Percentiles rank a stretch among this genome's conserved stretches.
Evolutionary conservation across 2,888 invertebrate species (phyloP).

Genomic region (Hyalella azteca): DNA sequence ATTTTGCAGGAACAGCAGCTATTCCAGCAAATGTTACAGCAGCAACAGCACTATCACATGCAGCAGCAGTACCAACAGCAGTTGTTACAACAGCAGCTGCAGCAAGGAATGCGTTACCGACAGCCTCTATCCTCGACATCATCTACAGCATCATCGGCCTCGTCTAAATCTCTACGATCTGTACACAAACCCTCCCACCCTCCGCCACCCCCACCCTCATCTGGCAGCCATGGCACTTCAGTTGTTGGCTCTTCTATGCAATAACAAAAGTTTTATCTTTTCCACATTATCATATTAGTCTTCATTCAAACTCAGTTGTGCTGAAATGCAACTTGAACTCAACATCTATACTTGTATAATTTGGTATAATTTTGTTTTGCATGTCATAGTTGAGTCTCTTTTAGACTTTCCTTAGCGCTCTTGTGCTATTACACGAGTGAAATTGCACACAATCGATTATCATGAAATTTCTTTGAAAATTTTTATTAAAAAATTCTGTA

Average conservation of each 20-base stretch:
- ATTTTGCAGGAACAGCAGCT: slow-evolving; percentile 30
- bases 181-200: slow-evolving; percentile 5
- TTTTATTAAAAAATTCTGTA: too few species aligned
- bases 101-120: not conserved
- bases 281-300: not conserved
- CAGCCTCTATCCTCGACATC: slow-evolving; percentile 31
- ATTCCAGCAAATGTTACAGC: slow-evolving; percentile 31
- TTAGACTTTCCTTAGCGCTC: not conserved
- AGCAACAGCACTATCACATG: slow-evolving; percentile 25
- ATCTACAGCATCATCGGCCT: not conserved
- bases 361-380: not conserved
- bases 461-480: too few species aligned
- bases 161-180: not conserved
- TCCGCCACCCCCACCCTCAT: slow-evolving; percentile 5
- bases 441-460: not conserved
- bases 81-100: not conserved
- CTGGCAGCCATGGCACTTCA: not conserved
- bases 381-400: not conserved
- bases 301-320: not conserved
- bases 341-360: not conserved
- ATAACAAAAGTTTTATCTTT: not conserved
- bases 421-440: not conserved
- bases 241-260: not conserved
- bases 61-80: slow-evolving; percentile 30
- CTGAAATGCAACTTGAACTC: not conserved